Base-by-base conservation (phyloP, 1,140 invertebrate species). In the Drosophila oshimai region DNA sequence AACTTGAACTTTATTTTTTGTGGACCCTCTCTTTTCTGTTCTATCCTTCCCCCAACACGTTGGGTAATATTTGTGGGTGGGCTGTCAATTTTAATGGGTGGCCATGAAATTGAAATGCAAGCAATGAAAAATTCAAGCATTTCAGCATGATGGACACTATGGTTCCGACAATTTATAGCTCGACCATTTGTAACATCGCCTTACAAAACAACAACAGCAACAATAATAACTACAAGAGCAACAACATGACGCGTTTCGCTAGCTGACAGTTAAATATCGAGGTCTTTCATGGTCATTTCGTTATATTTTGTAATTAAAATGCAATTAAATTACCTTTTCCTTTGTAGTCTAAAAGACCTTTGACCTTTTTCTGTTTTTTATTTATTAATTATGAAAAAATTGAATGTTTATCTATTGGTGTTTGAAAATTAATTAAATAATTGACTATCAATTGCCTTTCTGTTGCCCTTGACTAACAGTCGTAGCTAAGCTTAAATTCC, bases 41-140 rank as follows among this genome's bases (percentile, higher is more conserved):
- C 13, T 34, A 22, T 77, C 34, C 26, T 51, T 50, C 45, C 44
- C 58, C 69, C 74, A 61, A 65, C 64, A 71, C 64, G 62, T 54
- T 70, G 54, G 6, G 12, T 9, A 28, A 49, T 24, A 9, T 51
- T 17, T 55, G 55, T 54, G 47, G 37, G 51, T 39, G 58, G 53
- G 31, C 61, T 75, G 72, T 86, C 81, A 87, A 76, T 86, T 80
- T 87, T 80, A 87, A 86, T 86, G 81, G 75, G 44, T 61, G 75
- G 71, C 81, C 80, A 86, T 86, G 76, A 86, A 86, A 86, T 69
- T 76, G 80, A 80, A 87, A 80, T 86, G 80, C 80, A 76, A 72
- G 75, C 81, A 61, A 86, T 86, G 81, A 73, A 87, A 86, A 87
- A 80, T 86, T 75, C 57, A 87, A 76, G 75, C 81, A 75, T 86